These are phyloP conservation scores for Archegozetes longisetosus DNA, from an alignment of 1,140 invertebrate species.

Conservation along the genomic window DNA sequence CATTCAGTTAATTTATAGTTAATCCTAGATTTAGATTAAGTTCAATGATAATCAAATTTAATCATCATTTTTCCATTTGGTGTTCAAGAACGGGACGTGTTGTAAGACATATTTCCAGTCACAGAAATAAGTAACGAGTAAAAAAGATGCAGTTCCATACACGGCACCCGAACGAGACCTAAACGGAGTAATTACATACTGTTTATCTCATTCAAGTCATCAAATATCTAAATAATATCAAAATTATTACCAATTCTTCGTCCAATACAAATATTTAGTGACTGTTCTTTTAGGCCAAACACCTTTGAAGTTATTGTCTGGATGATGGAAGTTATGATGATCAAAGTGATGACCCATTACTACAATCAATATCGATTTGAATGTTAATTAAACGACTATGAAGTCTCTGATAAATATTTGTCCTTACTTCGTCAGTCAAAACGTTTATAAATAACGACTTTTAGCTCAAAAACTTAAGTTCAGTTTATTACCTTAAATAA, in stretches of 20 bases:
- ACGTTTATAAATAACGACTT: not conserved
- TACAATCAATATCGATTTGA: not conserved
- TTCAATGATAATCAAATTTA: too few species aligned
- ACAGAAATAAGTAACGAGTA: conserved; percentile 4
- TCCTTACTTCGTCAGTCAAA: not conserved
- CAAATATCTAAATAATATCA: not conserved
- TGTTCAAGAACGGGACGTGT: conserved; percentile 22
- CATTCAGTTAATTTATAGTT: too few species aligned
- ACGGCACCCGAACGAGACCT: conserved; percentile 7
- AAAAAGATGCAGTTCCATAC: conserved; percentile 1
- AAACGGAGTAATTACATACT: not conserved
- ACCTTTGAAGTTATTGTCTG: conserved; percentile 1
- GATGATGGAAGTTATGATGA: not conserved
- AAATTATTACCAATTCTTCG: not conserved
- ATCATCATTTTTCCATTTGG: conserved; percentile 23
- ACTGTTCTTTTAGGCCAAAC: conserved; percentile 5
- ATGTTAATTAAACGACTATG: not conserved
- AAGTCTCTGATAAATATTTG: not conserved
- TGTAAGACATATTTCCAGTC: conserved; percentile 12
- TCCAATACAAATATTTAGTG: not conserved
- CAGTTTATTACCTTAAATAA: not conserved
- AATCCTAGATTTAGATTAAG: too few species aligned
- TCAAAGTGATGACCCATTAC: not conserved
- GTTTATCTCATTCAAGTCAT: not conserved
- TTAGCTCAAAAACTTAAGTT: not conserved